Base-by-base conservation (phyloP, 2,797 vertebrate genomes). In the Basileuterus tristriatus region DNA sequence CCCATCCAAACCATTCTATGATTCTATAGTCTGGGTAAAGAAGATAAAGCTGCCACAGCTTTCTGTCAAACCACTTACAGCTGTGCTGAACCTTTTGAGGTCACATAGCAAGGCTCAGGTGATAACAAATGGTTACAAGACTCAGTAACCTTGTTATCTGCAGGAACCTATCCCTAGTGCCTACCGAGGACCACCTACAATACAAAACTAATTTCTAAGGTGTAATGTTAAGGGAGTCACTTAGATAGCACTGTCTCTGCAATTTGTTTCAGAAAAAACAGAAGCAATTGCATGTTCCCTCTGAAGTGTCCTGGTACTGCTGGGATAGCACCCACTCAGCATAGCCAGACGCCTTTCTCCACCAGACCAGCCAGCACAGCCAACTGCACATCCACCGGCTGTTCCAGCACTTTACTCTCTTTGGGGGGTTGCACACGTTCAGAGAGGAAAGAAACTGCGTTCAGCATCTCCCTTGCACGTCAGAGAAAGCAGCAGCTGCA, bases 401-500 rank as follows among this genome's bases (percentile, higher is more conserved):
- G 72, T 49, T 94, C 67, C 79, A 90, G 80, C 27, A 60, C 18
- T 1, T 15, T 4, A 10, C 62, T 76, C 78, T 79, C 85, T 79
- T 56, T 27, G 15, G 71, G 82, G 70, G 37, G 39, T 18, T 81
- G 59, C 71, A 64, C 46, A 77, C 5, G 0, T 81, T 80, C 76
- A 62, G 62, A 86, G 89, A 80, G 32, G 65, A 87, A 83, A 70
- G 53, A 77, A 95, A 83, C 52, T 53, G 68, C 4, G 0, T 69
- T 62, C 86, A 72, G 1, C 17, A 3, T 56, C 87, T 84, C 71
- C 63, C 37, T 23, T 36, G 47, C 49, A 90, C 39, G 20, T 95
- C 95, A 97, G 85, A 84, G 78, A 83, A 71, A 64, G 23, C 70
- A 64, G 91, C 91, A 97, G 93, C 96, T 97, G 94, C 89, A 79